Percentiles rank a stretch among this genome's conserved stretches.
Conservation (phyloP, 2,113 vertebrate genomes). For the Lophius piscatorius region DNA sequence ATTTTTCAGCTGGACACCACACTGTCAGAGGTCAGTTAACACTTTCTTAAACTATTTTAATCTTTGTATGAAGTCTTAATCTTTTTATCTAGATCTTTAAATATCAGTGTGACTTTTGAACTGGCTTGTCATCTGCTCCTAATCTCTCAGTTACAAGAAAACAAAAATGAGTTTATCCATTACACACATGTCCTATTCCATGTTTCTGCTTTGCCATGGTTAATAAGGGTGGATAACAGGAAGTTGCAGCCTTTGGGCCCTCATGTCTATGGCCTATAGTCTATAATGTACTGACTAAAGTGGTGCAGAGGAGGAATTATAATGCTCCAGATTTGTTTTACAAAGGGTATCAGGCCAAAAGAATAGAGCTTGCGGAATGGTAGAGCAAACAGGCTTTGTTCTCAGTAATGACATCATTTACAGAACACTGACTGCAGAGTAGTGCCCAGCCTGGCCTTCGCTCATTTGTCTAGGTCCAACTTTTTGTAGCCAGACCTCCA, state of each 20-base stretch:
- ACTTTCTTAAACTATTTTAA: neutral
- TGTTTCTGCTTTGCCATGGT: neutral
- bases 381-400: slow-evolving; percentile 48
- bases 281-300: neutral
- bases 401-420: slow-evolving; percentile 67
- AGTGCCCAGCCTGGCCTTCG: slow-evolving; percentile 35
- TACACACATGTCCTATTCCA: no score
- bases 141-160: neutral
- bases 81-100: neutral
- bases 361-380: slow-evolving; percentile 50
- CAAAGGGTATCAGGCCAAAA: slow-evolving; percentile 55
- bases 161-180: no score
- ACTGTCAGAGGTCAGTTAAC: slow-evolving; percentile 85
- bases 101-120: neutral
- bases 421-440: slow-evolving; percentile 38
- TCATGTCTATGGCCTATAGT: no score
- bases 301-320: slow-evolving; percentile 40
- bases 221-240: no score
- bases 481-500: slow-evolving; percentile 32
- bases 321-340: slow-evolving; percentile 36
- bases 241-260: no score
- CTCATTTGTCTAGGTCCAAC: slow-evolving; percentile 46
- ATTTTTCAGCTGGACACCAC: slow-evolving; percentile 96
- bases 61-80: neutral
- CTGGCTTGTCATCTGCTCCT: neutral